Base-by-base conservation (phyloP, 2,797 vertebrate species). In the Acanthurus tractus region DNA sequence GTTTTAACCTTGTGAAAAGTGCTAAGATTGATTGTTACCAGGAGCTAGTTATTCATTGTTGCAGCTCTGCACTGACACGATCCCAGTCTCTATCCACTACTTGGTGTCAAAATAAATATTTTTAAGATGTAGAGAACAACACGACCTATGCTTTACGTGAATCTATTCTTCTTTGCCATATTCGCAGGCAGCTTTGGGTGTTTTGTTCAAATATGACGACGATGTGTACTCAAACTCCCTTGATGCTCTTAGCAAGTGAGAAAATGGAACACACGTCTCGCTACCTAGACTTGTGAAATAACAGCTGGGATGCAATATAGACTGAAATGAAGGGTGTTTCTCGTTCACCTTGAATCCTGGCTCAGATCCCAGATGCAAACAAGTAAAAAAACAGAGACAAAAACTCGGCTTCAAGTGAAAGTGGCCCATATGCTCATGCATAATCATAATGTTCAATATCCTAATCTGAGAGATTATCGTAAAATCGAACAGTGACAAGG, bases 391-490 rank as follows among this genome's bases (percentile, higher is more conserved):
- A 25, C 42, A 59, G 71, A 79, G 58, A 79, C 66, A 72, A 84
- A 89, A 92, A 86, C 81, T 88, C 49, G 1, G 50, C 59, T 84
- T 45, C 2, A 73, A 76, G 62, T 69, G 74, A 67, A 79, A 76
- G 66, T 70, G 66, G 76, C 70, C 87, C 93, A 93, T 94, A 93
- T 93, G 92, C 89, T 92, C 86, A 90, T 93, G 88, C 87, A 94
- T 94, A 93, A 93, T 90, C 88, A 92, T 89, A 92, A 92, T 81
- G 76, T 84, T 89, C 86, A 92, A 93, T 89, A 89, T 88, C 84
- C 84, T 94, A 93, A 94, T 94, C 86, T 91, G 83, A 86, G 84
- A 92, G 89, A 93, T 93, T 92, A 93, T 93, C 84, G 74, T 88
- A 74, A 90, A 90, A 91, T 89, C 79, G 76, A 88, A 91, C 82